Conservation (phyloP, 64 coral and sea anemone genomes). For the Hydrozoanthus tunicans region DNA sequence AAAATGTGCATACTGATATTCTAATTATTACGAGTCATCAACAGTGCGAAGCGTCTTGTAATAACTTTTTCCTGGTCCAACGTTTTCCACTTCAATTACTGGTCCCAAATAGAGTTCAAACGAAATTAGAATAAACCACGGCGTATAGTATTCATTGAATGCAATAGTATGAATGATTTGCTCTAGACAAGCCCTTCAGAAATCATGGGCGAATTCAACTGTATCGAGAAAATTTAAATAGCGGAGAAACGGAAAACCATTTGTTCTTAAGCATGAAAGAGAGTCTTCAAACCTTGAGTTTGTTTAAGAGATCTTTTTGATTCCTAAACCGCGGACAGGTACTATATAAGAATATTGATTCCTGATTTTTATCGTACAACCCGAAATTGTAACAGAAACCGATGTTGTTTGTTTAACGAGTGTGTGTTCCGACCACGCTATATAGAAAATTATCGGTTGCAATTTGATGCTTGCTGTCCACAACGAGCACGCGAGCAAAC, state of each 20-base stretch:
- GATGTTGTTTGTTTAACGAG: conserved; percentile 39
- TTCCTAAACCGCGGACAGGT: background rate
- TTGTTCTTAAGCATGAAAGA: too few relatives aligned
- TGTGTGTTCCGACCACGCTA: background rate
- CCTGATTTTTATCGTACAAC: conserved; percentile 17
- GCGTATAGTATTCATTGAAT: background rate
- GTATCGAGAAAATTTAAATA: background rate
- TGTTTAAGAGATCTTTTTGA: conserved; percentile 17
- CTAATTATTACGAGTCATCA: conserved; percentile 29
- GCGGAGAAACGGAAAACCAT: too few relatives aligned
- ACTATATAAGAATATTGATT: conserved; percentile 2
- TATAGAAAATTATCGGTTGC: background rate
- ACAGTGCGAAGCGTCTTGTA: conserved; percentile 10
- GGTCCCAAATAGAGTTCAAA: background rate
- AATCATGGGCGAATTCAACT: background rate
- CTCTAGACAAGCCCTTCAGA: background rate
- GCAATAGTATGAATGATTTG: background rate
- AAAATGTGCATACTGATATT: conserved; percentile 28
- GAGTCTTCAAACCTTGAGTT: background rate
- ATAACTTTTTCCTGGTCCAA: conserved; percentile 30
- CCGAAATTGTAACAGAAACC: background rate
- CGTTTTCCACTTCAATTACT: conserved; percentile 25
- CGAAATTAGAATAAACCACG: background rate
- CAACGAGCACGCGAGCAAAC: background rate
- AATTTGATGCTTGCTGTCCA: background rate